Evolutionary conservation across 2,888 invertebrate species (phyloP).

Genomic region (Resseliella maxima): DNA sequence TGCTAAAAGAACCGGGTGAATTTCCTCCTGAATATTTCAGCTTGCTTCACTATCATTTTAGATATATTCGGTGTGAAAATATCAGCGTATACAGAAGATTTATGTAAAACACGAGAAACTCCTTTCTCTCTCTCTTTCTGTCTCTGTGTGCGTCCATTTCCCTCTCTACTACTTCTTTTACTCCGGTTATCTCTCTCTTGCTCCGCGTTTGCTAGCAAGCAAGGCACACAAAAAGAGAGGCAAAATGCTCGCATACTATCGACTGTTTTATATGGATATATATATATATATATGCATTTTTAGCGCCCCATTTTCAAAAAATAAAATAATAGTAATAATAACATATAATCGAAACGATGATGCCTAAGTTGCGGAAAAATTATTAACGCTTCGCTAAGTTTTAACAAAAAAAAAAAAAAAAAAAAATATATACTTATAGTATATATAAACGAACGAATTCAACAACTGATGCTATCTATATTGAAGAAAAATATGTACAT

Average conservation of each 20-base stretch:
- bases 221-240: neutral
- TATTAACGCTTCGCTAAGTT: conserved; percentile 51
- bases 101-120: conserved; percentile 29
- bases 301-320: conserved; percentile 54
- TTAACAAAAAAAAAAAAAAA: conserved; percentile 54
- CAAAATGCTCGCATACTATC: neutral
- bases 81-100: conserved; percentile 15
- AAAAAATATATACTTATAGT: too few species aligned
- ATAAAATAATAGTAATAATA: conserved; percentile 54
- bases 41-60: neutral
- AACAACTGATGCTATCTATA: conserved; percentile 54
- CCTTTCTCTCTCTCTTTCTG: neutral
- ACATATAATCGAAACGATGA: conserved; percentile 54
- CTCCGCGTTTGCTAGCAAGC: neutral
- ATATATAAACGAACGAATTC: conserved; percentile 17
- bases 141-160: neutral
- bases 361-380: conserved; percentile 55
- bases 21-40: neutral
- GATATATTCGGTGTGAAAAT: conserved; percentile 51
- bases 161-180: too few species aligned
- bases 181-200: too few species aligned
- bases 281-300: conserved; percentile 14
- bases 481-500: conserved; percentile 9
- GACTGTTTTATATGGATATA: conserved; percentile 13
- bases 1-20: conserved; percentile 15